Conservation (phyloP, 2,797 vertebrate genomes). For the Chloroceryle amazona region DNA sequence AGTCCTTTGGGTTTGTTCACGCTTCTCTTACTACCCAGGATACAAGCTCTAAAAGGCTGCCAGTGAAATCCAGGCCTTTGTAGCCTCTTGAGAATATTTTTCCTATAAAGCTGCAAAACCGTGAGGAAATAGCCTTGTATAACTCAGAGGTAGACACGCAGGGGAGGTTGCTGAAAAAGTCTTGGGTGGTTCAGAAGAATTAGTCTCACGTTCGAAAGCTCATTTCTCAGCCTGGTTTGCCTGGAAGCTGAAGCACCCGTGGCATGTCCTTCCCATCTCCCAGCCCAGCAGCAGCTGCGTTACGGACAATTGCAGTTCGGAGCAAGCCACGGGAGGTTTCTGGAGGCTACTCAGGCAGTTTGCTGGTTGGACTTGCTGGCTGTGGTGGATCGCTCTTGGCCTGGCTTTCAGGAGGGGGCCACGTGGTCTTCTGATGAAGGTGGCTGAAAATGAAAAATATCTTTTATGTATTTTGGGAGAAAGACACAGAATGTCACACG, state of each 20-base stretch:
- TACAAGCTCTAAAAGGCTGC: conserved; percentile 59
- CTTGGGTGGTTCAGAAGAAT: not conserved
- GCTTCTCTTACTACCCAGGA: conserved; percentile 28
- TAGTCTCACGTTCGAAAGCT: not conserved
- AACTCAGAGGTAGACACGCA: conserved; percentile 18
- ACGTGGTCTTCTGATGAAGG: conserved; percentile 68
- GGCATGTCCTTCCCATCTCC: not conserved
- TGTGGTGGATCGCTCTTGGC: not conserved
- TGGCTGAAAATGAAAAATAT: conserved; percentile 35
- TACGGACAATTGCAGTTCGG: accelerated
- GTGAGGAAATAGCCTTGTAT: not conserved
- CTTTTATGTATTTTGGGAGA: not conserved
- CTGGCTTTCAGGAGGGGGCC: conserved; percentile 59
- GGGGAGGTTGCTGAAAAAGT: not conserved
- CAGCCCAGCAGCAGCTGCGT: not conserved
- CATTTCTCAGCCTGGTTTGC: not conserved
- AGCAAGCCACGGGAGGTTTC: not conserved
- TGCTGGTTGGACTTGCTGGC: not conserved
- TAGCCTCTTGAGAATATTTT: not conserved
- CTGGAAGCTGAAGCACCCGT: not conserved
- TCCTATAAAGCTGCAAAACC: conserved; percentile 66
- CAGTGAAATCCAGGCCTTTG: conserved; percentile 54
- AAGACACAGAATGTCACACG: not conserved
- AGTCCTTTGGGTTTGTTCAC: not conserved
- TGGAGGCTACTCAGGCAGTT: conserved; percentile 19